These are phyloP conservation scores for Tor tambroides DNA, from an alignment of 2,113 vertebrate species.

Conservation along the genomic window DNA sequence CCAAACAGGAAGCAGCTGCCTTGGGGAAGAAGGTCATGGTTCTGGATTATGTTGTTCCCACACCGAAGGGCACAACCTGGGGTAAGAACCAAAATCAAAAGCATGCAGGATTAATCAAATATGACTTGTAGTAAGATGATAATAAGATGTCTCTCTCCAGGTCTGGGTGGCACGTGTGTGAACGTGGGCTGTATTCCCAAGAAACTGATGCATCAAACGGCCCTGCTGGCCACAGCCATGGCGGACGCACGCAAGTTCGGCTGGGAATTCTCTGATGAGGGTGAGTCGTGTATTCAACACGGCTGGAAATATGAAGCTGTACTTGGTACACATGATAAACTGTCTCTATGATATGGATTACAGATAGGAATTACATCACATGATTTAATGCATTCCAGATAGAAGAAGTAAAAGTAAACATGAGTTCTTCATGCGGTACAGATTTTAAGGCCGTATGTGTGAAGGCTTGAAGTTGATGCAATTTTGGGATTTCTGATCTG, in stretches of 20 bases:
- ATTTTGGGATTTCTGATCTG: conserved; percentile 8
- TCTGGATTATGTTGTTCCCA: conserved; percentile 91
- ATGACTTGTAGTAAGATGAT: neutral
- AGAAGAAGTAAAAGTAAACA: no score
- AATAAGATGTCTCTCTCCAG: conserved; percentile 66
- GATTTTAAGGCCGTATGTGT: neutral
- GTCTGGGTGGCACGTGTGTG: conserved; percentile 95
- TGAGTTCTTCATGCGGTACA: neutral
- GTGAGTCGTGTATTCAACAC: conserved; percentile 65
- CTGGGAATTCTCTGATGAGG: conserved; percentile 88
- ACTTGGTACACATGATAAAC: neutral
- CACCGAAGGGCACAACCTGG: conserved; percentile 90
- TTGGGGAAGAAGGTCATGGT: conserved; percentile 95
- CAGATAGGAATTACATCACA: neutral
- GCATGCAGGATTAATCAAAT: neutral
- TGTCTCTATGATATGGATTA: neutral
- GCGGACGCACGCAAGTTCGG: conserved; percentile 89
- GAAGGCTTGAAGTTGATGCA: conserved; percentile 15
- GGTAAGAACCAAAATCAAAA: conserved; percentile 75
- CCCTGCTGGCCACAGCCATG: conserved; percentile 84
- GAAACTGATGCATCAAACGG: conserved; percentile 97
- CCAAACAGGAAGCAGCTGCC: conserved; percentile 84
- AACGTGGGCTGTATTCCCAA: conserved; percentile 98
- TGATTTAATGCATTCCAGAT: neutral
- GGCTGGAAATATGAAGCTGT: neutral